These are phyloP conservation scores for Crotalus horridus DNA, from an alignment of 2,113 vertebrate species.

Conservation along the genomic window DNA sequence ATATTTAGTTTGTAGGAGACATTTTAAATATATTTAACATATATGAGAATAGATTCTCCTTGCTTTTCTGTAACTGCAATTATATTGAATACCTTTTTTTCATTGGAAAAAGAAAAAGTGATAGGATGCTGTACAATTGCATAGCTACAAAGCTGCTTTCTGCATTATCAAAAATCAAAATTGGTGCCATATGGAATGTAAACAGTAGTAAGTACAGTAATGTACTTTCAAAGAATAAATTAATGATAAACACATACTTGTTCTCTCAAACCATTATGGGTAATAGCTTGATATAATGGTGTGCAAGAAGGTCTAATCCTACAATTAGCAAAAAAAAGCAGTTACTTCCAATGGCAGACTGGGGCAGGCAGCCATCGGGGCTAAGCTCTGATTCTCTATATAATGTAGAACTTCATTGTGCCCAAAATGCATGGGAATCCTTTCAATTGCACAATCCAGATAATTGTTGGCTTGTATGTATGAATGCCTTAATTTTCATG, in stretches of 20 bases:
- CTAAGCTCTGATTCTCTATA: neutral
- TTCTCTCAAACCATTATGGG: neutral
- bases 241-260: neutral
- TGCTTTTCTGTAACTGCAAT: neutral
- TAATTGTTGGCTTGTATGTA: neutral
- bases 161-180: fast-evolving
- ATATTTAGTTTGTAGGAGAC: neutral
- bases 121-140: neutral
- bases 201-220: fast-evolving
- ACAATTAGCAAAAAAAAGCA: neutral
- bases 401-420: neutral
- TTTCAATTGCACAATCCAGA: neutral
- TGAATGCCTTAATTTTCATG: neutral
- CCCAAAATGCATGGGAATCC: neutral
- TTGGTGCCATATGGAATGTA: fast-evolving
- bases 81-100: neutral
- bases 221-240: no score
- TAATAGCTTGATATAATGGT: neutral
- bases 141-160: neutral
- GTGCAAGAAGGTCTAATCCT: neutral
- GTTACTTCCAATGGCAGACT: neutral
- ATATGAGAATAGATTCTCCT: neutral
- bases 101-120: neutral
- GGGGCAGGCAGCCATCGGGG: neutral
- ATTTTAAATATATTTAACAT: neutral